Conservation (phyloP, 2,113 vertebrate species). For the Cyanoramphus novaezelandiae region DNA sequence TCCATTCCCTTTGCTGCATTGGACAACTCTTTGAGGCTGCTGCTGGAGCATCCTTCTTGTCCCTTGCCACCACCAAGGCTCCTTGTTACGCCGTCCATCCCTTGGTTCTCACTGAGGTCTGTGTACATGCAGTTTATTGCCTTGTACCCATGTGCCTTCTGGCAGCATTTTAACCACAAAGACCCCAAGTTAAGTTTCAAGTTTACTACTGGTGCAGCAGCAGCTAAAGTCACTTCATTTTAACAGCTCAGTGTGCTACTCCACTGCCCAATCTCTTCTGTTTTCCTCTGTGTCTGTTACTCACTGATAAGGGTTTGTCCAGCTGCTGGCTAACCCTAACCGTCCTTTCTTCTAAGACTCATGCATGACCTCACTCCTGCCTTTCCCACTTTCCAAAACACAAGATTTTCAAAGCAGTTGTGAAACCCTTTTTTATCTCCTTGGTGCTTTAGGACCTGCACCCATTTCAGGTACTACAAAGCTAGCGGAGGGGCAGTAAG, state of each 20-base stretch:
- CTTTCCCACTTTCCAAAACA: background rate
- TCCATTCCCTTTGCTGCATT: rapidly evolving
- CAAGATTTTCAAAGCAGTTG: background rate
- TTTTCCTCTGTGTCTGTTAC: background rate
- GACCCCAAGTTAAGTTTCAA: background rate
- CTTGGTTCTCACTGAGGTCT: background rate
- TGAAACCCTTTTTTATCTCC: background rate
- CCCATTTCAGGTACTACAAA: background rate
- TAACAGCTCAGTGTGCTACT: background rate
- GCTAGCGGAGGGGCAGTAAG: background rate
- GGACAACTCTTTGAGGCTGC: background rate
- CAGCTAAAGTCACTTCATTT: background rate
- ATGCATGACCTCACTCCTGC: background rate
- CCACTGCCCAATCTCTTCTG: background rate
- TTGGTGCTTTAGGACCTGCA: background rate
- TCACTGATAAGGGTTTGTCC: background rate
- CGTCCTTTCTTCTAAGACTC: background rate
- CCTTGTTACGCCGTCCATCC: background rate
- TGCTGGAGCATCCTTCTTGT: background rate
- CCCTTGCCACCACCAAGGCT: background rate
- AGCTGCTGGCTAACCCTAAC: background rate
- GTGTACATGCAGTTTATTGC: background rate
- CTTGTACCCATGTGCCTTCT: background rate
- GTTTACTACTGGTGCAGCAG: background rate
- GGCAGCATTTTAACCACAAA: background rate